Conservation (phyloP, 1,140 invertebrate genomes). For the Mesaphorura yosii region DNA sequence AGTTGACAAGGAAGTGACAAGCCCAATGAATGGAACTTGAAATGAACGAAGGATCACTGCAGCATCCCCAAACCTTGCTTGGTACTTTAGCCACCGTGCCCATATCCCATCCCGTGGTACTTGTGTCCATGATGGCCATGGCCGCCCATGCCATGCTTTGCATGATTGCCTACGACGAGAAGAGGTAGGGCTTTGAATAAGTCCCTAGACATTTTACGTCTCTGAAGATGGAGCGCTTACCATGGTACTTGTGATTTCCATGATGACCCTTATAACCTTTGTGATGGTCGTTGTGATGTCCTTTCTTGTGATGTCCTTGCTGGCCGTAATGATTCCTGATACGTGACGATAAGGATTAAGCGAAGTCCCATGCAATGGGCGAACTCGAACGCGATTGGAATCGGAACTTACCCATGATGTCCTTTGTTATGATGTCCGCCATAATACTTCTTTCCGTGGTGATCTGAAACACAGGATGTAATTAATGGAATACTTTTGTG, state of each 20-base stretch:
- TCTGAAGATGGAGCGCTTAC: no score
- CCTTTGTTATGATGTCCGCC: conserved; percentile 20
- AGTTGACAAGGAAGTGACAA: no score
- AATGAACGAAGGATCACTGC: no score
- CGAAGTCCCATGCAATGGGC: no score
- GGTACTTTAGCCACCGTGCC: conserved; percentile 1
- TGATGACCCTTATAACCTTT: conserved; percentile 10
- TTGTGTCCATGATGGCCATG: conserved; percentile 13
- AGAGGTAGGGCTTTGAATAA: no score
- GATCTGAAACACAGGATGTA: conserved; percentile 10
- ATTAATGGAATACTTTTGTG: background rate
- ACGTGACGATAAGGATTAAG: no score
- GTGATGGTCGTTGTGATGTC: conserved; percentile 13
- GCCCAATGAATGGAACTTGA: no score
- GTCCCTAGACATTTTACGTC: no score
- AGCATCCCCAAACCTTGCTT: no score
- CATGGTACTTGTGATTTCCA: no score
- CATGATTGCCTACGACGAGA: no score
- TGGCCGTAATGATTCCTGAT: conserved; percentile 12
- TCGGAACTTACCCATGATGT: conserved; percentile 13
- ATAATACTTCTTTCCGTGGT: conserved; percentile 22
- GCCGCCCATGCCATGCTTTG: conserved; percentile 12
- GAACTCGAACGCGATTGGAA: background rate
- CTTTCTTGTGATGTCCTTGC: conserved; percentile 16
- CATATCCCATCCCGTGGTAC: no score